These are phyloP conservation scores for Brachionus manjavacas DNA, from an alignment of 1,140 invertebrate genomes.

Conservation along the genomic window DNA sequence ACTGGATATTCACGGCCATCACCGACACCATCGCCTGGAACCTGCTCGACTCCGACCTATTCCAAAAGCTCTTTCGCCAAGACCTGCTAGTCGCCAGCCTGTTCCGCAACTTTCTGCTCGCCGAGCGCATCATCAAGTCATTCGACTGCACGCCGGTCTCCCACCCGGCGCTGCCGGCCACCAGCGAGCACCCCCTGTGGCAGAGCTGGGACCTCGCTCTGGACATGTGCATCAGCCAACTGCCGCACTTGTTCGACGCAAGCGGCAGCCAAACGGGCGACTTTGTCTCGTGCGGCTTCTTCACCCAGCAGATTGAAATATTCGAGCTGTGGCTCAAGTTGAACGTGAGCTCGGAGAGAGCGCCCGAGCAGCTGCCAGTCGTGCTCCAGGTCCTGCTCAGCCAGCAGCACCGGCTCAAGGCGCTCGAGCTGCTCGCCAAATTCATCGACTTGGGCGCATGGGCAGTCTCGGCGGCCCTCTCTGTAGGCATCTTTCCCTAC, in stretches of 20 bases:
- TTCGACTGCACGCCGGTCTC: constrained; percentile 93
- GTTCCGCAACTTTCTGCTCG: constrained; percentile 92
- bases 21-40: constrained; percentile 99
- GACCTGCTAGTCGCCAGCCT: constrained; percentile 95
- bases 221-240: constrained; percentile 82
- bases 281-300: constrained; percentile 20
- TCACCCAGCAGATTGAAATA: constrained; percentile 37
- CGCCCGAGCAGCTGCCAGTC: constrained; percentile 91
- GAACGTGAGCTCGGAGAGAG: background rate
- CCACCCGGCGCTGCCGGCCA: constrained; percentile 73
- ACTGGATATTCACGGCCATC: constrained; percentile 99
- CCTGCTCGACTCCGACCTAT: constrained; percentile 79
- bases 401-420: constrained; percentile 88
- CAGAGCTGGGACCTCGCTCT: constrained; percentile 94
- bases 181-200: constrained; percentile 70
- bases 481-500: constrained; percentile 97
- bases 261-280: background rate
- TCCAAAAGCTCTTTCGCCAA: constrained; percentile 86
- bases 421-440: constrained; percentile 84
- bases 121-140: constrained; percentile 88
- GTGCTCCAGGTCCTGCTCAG: constrained; percentile 81
- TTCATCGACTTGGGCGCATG: constrained; percentile 93
- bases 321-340: constrained; percentile 17
- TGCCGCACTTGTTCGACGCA: constrained; percentile 60
- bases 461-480: constrained; percentile 90